These are phyloP conservation scores for Megaceryle alcyon DNA, from an alignment of 2,797 vertebrate genomes.

Conservation along the genomic window DNA sequence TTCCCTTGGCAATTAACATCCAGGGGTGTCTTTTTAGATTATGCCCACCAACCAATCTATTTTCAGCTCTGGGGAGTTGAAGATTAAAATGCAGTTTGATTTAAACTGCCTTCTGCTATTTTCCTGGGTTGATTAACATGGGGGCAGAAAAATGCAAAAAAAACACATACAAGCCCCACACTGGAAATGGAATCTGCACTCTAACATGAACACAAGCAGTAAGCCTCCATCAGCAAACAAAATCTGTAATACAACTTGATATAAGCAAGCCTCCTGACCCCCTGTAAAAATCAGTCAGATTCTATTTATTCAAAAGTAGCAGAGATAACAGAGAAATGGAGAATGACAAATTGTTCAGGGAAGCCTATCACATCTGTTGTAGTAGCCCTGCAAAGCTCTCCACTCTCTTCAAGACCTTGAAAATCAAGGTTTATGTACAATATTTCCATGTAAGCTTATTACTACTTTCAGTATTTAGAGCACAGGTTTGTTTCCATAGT, in stretches of 20 bases:
- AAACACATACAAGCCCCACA: neutral
- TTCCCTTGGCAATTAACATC: neutral
- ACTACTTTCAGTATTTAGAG: neutral
- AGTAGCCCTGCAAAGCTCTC: neutral
- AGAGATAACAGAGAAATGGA: conserved; percentile 10
- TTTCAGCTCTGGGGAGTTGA: neutral
- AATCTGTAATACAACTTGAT: conserved; percentile 16
- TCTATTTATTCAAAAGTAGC: conserved; percentile 40
- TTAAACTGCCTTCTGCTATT: neutral
- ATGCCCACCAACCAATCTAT: neutral
- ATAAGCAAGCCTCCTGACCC: neutral
- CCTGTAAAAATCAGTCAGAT: conserved; percentile 20
- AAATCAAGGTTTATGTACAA: neutral
- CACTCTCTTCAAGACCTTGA: neutral
- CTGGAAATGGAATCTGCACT: neutral
- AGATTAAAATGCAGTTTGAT: neutral
- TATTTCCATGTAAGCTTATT: neutral
- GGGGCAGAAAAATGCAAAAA: neutral
- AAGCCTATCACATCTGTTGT: conserved; percentile 5
- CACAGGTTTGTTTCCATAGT: neutral
- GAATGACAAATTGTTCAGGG: conserved; percentile 7
- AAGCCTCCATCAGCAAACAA: neutral
- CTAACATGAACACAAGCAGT: neutral
- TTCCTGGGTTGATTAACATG: neutral
- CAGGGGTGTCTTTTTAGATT: neutral